Evolutionary conservation across 2,113 vertebrate genomes (phyloP), one percentile per base, ranked within the genome.

Genomic region (Clupea harengus): DNA sequence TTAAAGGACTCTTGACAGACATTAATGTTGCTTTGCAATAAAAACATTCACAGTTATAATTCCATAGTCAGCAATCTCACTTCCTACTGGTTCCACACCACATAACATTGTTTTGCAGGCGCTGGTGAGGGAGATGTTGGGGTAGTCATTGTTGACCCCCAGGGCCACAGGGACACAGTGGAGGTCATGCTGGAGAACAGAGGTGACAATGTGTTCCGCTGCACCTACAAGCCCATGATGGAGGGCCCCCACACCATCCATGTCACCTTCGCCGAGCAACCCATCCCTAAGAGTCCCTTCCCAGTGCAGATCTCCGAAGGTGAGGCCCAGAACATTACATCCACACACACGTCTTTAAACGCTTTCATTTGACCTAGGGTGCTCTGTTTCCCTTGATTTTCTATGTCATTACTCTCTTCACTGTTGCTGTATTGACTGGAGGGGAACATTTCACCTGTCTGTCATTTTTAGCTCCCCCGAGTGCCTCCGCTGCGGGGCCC

Each of bases 101-200:
- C 28, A 32, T 78, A 0, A 17, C 9, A 6, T 17, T 78, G 72
- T 78, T 39, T 78, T 82, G 54, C 83, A 99, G 98, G 98, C 22
- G 98, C 98, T 0, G 98, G 98, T 47, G 92, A 96, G 0, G 98
- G 98, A 0, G 97, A 99, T 0, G 95, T 99, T 60, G 96, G 96
- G 0, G 98, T 99, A 92, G 95, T 97, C 87, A 98, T 99, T 6
- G 94, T 97, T 8, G 98, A 99, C 90, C 97, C 98, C 0, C 96
- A 97, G 91, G 97, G 97, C 75, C 95, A 96, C 20, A 94, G 94
- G 25, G 97, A 99, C 95, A 99, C 97, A 0, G 98, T 99, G 89
- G 97, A 99, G 90, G 96, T 98, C 88, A 93, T 97, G 87, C 93
- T 99, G 92, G 98, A 99, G 89, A 97, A 98, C 89, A 98, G 97